Conservation (phyloP, 64 coral and sea anemone species). For the Pocillopora verrucosa region DNA sequence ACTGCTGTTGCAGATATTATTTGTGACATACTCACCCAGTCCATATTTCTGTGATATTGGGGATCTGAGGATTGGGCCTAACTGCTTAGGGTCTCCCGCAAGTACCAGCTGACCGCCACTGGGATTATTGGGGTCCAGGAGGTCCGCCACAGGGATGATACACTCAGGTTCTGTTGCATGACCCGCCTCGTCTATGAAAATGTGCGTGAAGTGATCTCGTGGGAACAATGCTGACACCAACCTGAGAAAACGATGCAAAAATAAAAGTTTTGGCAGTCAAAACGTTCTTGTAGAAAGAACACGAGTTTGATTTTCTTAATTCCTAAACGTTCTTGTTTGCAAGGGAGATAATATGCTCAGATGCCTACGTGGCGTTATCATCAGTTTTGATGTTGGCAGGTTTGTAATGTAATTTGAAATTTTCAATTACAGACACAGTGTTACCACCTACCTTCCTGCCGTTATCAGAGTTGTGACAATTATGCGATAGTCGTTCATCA, state of each 20-base stretch:
- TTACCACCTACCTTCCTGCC: constrained; percentile 50
- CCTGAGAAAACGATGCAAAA: constrained; percentile 24
- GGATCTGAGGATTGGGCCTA: constrained; percentile 71
- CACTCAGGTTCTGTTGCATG: constrained; percentile 76
- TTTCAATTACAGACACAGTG: no score
- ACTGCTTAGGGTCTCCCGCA: constrained; percentile 73
- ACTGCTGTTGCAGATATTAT: not conserved
- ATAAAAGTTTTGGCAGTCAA: not conserved
- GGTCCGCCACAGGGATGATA: constrained; percentile 52
- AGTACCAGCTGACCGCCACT: constrained; percentile 66
- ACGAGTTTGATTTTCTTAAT: no score
- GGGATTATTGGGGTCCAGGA: constrained; percentile 59
- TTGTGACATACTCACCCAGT: constrained; percentile 41
- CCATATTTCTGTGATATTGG: constrained; percentile 58
- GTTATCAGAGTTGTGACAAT: constrained; percentile 71
- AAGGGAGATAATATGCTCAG: no score
- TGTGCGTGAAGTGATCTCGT: constrained; percentile 59
- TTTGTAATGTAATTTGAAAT: no score
- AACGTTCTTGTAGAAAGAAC: no score
- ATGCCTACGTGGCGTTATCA: no score
- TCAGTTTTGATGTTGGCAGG: no score
- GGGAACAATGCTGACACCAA: constrained; percentile 57
- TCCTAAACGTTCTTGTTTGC: no score
- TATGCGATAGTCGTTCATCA: constrained; percentile 53
- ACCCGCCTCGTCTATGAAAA: constrained; percentile 79